Evolutionary conservation across 2,113 vertebrate genomes (phyloP).

Genomic region (Periophthalmus modestus): DNA sequence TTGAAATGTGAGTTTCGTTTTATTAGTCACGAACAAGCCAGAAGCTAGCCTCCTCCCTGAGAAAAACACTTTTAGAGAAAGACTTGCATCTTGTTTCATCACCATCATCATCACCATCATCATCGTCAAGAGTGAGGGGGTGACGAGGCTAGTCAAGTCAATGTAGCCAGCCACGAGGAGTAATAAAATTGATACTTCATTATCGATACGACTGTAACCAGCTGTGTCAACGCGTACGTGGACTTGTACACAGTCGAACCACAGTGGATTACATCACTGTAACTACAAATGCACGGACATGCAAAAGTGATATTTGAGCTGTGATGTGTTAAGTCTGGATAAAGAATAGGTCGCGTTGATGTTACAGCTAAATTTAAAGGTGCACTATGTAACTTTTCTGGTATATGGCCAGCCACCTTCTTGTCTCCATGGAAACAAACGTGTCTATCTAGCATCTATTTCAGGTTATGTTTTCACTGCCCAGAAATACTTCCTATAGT

Average conservation of each 20-base stretch:
- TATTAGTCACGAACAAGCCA: conserved; percentile 80
- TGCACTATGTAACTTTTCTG: too few species aligned
- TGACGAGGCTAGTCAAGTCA: conserved; percentile 78
- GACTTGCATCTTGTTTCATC: conserved; percentile 83
- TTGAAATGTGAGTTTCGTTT: conserved; percentile 77
- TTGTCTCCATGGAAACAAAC: too few species aligned
- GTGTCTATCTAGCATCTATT: too few species aligned
- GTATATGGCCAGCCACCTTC: too few species aligned
- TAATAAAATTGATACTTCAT: conserved; percentile 46
- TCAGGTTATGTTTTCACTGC: too few species aligned
- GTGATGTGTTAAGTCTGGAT: not conserved
- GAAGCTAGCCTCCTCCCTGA: conserved; percentile 77
- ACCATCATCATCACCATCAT: conserved; percentile 80
- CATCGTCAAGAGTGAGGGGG: conserved; percentile 78
- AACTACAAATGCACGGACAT: not conserved
- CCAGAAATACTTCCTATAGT: too few species aligned
- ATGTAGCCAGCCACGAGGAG: conserved; percentile 49
- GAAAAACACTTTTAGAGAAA: conserved; percentile 77
- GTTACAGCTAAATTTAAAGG: not conserved
- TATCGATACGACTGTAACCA: conserved; percentile 50
- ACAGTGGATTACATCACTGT: conserved; percentile 23
- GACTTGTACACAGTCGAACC: conserved; percentile 27
- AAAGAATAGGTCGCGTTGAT: not conserved
- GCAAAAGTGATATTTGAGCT: not conserved
- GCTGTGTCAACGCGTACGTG: conserved; percentile 35